phyloP scores from a whole-genome alignment of 2,797 vertebrate species.

The Sebastolobus alascanus region DNA sequence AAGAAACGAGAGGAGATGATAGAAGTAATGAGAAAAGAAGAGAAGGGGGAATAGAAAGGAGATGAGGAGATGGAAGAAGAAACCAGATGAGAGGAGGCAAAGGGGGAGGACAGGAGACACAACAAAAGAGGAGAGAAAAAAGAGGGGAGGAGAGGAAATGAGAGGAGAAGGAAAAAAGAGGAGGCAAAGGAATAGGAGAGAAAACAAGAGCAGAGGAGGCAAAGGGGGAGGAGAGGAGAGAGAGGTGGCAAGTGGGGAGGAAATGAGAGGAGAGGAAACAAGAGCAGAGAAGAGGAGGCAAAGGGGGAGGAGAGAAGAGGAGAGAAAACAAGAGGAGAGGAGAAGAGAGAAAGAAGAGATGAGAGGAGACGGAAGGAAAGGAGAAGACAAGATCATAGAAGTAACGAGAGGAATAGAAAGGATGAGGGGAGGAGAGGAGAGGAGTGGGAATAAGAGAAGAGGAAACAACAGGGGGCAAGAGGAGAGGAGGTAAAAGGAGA shows the following conservation, averaged over 20 bases:
- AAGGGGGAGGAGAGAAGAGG: neutral
- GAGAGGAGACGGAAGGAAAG: too few species aligned
- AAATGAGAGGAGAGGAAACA: neutral
- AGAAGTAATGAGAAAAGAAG: too few species aligned
- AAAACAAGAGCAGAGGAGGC: neutral
- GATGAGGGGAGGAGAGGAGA: neutral
- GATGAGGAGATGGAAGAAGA: neutral
- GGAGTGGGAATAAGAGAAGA: neutral
- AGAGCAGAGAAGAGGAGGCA: neutral
- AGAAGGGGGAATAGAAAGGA: too few species aligned
- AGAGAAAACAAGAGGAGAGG: neutral
- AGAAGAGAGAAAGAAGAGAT: neutral
- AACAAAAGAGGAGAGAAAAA: neutral
- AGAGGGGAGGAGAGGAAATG: neutral
- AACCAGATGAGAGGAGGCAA: neutral
- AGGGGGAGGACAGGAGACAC: neutral
- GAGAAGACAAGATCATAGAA: neutral
- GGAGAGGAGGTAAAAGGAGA: too few species aligned
- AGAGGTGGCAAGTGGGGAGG: too few species aligned
- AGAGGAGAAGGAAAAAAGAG: neutral
- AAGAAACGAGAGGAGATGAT: too few species aligned
- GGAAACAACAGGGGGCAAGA: too few species aligned
- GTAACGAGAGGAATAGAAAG: neutral
- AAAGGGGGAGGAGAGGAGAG: neutral
- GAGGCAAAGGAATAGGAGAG: neutral